Base-by-base conservation (phyloP, 2,888 invertebrate species). In the Drosophila parthenogenetica region DNA sequence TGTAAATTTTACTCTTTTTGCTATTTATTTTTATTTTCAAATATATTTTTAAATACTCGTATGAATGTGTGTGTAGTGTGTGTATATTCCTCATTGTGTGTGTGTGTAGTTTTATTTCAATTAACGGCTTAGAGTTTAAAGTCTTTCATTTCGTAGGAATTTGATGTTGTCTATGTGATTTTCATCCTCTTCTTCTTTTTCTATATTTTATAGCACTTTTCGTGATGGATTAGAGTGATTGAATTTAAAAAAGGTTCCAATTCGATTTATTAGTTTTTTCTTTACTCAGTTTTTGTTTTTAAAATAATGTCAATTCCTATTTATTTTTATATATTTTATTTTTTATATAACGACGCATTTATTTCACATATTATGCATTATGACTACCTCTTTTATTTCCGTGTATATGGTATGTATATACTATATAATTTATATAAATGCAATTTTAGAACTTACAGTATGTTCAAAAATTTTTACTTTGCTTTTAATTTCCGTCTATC, bases 121-220 rank as follows among this genome's bases (percentile, higher is more conserved):
- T 80, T 75, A 89, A 82, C 74, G 73, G 77, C 87, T 80, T 87
- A 87, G 76, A 79, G 79, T 86, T 85, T 85, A 90, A 91, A 91
- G 91, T 91, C 91, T 91, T 91, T 91, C 82, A 91, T 91, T 91
- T 91, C 91, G 90, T 91, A 91, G 91, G 91, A 91, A 91, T 91
- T 91, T 82, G 74, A 81, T 75, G 73, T 89, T 81, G 69, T 85
- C 79, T 80, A 77, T 83, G 84, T 81, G 69, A 79, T 69, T 69
- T 48, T 69, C 51, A 61, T 65, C 46, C n/a, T 51, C 37, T 51
- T 55, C 45, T 46, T 59, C 62, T 58, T 14, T 39, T 68, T 72
- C 46, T 66, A 59, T 68, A 32, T 58, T 42, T 67, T 74, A 69
- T 87, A 81, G 73, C 81, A 83, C 73, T 84, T 81, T 74, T 75